phyloP scores from a whole-genome alignment of 2,797 vertebrate genomes.

The Fundulus diaphanus region DNA sequence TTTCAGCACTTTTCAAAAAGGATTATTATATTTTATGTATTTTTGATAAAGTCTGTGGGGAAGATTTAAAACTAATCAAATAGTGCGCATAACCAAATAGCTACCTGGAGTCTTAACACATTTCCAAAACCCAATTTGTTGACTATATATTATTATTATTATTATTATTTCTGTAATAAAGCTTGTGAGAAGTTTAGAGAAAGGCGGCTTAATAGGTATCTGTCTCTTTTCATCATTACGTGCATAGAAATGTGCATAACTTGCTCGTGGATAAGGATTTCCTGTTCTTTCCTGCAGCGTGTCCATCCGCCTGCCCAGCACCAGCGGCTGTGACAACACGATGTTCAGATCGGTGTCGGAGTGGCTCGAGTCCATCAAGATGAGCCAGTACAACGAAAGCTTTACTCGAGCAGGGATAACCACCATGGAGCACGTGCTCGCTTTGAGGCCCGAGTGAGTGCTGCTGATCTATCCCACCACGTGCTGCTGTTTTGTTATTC shows the following conservation, averaged over 20 bases:
- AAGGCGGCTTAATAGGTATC: neutral
- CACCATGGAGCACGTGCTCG: slow-evolving; percentile 91
- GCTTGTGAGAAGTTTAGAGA: neutral
- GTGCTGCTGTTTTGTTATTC: slow-evolving; percentile 38
- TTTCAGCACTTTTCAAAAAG: neutral
- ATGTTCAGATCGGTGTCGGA: slow-evolving; percentile 90
- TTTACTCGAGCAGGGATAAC: slow-evolving; percentile 89
- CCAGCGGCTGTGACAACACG: slow-evolving; percentile 88
- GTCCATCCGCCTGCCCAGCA: slow-evolving; percentile 96
- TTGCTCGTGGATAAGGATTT: slow-evolving; percentile 5
- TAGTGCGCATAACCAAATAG: too few relatives aligned
- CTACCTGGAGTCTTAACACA: too few relatives aligned
- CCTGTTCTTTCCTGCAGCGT: slow-evolving; percentile 75
- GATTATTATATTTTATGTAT: neutral
- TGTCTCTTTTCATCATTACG: neutral
- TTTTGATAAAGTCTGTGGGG: neutral
- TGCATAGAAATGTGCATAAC: neutral
- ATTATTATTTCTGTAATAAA: neutral
- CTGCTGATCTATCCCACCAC: slow-evolving; percentile 34
- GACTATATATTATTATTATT: neutral
- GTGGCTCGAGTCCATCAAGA: slow-evolving; percentile 97
- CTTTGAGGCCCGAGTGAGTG: slow-evolving; percentile 95
- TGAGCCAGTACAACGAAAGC: slow-evolving; percentile 93
- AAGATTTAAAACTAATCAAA: too few relatives aligned
- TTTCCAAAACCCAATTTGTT: too few relatives aligned